Base-by-base conservation (phyloP, 1,140 invertebrate genomes). In the Papilio machaon region DNA sequence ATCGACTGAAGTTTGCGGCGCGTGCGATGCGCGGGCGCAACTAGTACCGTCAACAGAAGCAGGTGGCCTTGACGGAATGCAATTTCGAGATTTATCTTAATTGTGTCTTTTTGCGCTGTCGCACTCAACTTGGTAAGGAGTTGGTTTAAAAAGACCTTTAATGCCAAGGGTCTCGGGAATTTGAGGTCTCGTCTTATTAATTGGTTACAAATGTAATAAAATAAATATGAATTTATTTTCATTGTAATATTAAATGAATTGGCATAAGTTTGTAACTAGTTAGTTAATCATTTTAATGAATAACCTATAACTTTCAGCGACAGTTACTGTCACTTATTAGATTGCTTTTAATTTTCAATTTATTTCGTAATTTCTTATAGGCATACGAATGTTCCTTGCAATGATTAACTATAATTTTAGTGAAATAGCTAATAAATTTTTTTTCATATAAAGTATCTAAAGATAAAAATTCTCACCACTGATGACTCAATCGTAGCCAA, bases 21-120 rank as follows among this genome's bases (percentile, higher is more conserved):
- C 81, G 80, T 70, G 80, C 74, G 81, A 85, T 85, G 88, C 86
- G 85, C 85, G 77, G 52, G 85, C 86, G 86, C 87, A 84, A 23
- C 73, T 47, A 19, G 67, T 84, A 82, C 79, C 74, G 84, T 78
- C 82, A 77, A 75, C 77, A 73, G 38, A 79, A n/a, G 82, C 86
- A 87, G 83, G 83, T 86, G 86, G 85, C 90, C 88, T 91, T 89
- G 89, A 78, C 77, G 81, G 80, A 86, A 86, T 90, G 88, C 90
- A 90, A 89, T 90, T 91, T 89, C 85, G 84, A 89, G 86, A 88
- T 91, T 88, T 89, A 89, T 87, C 88, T 91, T 80, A 88, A 83
- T 82, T 85, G 83, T 86, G 82, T 86, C 80, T 80, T 85, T 87
- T 85, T 84, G 80, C 60, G 13, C 52, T 73, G 60, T 52, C 80